These are phyloP conservation scores for Hyppa rectilinea DNA, from an alignment of 2,888 invertebrate species.

Conservation along the genomic window DNA sequence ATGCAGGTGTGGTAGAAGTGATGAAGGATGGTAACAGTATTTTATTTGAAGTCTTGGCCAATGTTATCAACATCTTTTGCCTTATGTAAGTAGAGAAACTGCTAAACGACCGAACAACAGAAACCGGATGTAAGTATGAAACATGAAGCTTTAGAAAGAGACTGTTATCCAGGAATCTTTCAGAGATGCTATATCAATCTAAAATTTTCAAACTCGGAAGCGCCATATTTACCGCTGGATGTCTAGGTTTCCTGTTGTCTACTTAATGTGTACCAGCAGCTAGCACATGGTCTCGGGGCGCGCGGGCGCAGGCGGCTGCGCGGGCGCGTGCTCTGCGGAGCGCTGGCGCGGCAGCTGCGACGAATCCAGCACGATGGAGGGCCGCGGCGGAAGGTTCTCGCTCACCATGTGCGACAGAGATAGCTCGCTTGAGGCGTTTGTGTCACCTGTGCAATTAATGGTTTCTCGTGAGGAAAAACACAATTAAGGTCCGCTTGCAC, in stretches of 20 bases:
- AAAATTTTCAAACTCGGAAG: too few species aligned
- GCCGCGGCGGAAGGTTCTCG: slow-evolving; percentile 87
- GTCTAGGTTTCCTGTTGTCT: too few species aligned
- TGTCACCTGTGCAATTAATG: slow-evolving; percentile 78
- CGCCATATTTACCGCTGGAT: not conserved
- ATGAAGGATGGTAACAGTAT: not conserved
- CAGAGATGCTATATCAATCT: too few species aligned
- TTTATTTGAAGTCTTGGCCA: not conserved
- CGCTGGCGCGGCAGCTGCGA: slow-evolving; percentile 88
- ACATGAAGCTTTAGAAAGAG: too few species aligned
- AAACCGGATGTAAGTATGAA: too few species aligned
- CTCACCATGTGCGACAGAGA: slow-evolving; percentile 89
- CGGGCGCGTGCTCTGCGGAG: slow-evolving; percentile 81
- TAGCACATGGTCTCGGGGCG: slow-evolving; percentile 88
- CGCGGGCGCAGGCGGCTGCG: slow-evolving; percentile 80
- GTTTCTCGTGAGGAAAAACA: not conserved
- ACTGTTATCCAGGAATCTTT: too few species aligned
- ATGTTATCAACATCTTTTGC: not conserved
- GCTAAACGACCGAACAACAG: too few species aligned
- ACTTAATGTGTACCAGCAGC: not conserved
- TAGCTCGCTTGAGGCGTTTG: slow-evolving; percentile 88
- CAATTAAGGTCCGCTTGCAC: not conserved
- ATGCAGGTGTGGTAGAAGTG: not conserved
- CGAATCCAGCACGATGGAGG: slow-evolving; percentile 88
- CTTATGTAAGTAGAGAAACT: too few species aligned